Evolutionary conservation across 2,888 invertebrate genomes (phyloP), one percentile per base, ranked within the genome.

Genomic region (Xanthia icteritia): DNA sequence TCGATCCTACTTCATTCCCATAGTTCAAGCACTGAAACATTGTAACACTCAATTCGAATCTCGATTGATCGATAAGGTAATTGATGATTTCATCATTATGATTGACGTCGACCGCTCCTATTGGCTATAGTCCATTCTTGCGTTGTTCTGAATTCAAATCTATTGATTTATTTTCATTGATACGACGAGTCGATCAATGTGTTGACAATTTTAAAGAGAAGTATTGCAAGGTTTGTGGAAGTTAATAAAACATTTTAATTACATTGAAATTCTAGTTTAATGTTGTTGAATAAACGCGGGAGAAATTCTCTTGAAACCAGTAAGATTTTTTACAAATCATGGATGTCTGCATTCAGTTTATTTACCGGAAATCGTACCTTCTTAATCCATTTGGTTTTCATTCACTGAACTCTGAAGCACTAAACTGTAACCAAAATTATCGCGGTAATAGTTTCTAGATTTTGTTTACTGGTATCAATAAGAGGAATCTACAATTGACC

Each of bases 31-130:
- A 3, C 42, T 9, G 5, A 0, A 17, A 15, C 39, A 56, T 48
- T 45, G 42, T 71, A 78, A 63, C 71, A 80, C 76, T 67, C 42
- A 67, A 63, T 58, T 67, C 6, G 58, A 54, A 60, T 63, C 67
- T 58, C 51, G 17, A 58, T 54, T 51, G 20, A 68, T 58, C 51
- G 58, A 56, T 68, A 68, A 71, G 51, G 68, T 68, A 81, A 76
- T 81, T 72, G 67, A 60, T 80, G 67, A 72, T 71, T 76, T 76
- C 81, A 80, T 20, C 56, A 42, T 54, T 66, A 73, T 31, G 54
- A 61, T 61, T 51, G 58, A 64, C 58, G 51, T 68, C 56, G 51
- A 54, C 45, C 27, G 27, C 48, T 71, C 51, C 27, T 45, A 71
- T 81, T 81, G 58, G 71, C 31, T 31, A 31, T 31, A 31, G 31